Conservation (phyloP, 2,113 vertebrate genomes). For the Emydura subglobosa region DNA sequence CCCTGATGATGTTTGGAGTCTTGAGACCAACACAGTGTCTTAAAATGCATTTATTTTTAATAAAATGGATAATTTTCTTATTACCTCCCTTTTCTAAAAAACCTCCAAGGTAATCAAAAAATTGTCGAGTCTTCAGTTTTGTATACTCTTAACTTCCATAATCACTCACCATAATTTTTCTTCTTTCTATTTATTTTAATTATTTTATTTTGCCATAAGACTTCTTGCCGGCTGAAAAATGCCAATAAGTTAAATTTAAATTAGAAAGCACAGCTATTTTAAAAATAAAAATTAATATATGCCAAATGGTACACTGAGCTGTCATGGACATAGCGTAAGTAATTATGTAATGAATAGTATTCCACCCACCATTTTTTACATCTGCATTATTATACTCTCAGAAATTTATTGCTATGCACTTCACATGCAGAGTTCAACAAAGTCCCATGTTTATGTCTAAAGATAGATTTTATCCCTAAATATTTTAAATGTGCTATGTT, state of each 20-base stretch:
- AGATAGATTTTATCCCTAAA: background rate
- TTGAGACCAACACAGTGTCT: background rate
- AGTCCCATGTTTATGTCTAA: background rate
- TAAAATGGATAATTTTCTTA: background rate
- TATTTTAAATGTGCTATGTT: background rate
- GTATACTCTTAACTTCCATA: background rate
- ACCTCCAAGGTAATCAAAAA: background rate
- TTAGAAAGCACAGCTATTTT: background rate
- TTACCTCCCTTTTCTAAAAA: background rate
- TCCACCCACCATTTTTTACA: background rate
- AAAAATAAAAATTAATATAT: background rate
- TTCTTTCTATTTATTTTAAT: background rate
- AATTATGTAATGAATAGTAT: background rate
- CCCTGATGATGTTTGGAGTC: background rate
- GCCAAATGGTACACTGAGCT: background rate
- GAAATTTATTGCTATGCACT: background rate
- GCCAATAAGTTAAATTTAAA: background rate
- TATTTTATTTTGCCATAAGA: background rate
- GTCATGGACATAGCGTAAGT: background rate
- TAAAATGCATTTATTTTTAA: background rate
- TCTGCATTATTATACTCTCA: background rate
- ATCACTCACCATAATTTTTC: background rate
- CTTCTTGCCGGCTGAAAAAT: background rate
- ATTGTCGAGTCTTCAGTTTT: background rate
- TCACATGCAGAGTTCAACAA: background rate